Percentiles rank a stretch among this genome's conserved stretches.
Conservation (phyloP, 1,140 invertebrate species). For the Anastatus disparis region DNA sequence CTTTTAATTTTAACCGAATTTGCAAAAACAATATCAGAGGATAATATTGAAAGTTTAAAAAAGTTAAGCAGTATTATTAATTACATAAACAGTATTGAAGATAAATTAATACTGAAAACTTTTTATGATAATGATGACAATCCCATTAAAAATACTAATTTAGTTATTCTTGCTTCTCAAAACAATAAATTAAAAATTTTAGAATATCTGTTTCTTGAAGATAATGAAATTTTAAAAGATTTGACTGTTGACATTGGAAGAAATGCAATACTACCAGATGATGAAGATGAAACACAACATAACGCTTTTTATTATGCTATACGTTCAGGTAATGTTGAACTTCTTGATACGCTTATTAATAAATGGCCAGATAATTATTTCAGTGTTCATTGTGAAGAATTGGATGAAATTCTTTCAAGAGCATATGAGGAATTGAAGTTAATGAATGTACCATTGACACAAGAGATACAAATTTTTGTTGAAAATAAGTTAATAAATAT, state of each 20-base stretch:
- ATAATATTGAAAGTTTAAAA: slow-evolving; percentile 23
- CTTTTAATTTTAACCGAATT: not conserved
- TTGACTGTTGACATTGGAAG: not conserved
- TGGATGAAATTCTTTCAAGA: slow-evolving; percentile 16
- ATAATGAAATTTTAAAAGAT: not conserved
- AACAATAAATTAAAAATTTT: slow-evolving; percentile 17
- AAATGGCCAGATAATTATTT: slow-evolving; percentile 17
- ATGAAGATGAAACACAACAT: slow-evolving; percentile 6
- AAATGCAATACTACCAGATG: not conserved
- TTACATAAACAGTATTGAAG: not conserved
- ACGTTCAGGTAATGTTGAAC: not conserved
- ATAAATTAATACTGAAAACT: too few species aligned
- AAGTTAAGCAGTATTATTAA: slow-evolving; percentile 10
- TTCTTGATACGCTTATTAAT: not conserved
- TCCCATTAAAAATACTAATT: slow-evolving; percentile 9
- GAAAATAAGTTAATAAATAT: slow-evolving; percentile 1
- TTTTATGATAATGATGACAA: not conserved
- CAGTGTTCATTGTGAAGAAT: not conserved
- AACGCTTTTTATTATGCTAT: slow-evolving; percentile 22
- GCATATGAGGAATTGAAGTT: slow-evolving; percentile 7
- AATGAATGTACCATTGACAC: not conserved
- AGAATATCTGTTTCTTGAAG: slow-evolving; percentile 7
- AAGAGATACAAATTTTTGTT: slow-evolving; percentile 1
- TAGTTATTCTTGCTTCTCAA: not conserved
- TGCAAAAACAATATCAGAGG: slow-evolving; percentile 32